Percentiles rank a stretch among this genome's conserved stretches.
Evolutionary conservation across 1,140 invertebrate species (phyloP).

Genomic region (Drosophila quadrilineata): DNA sequence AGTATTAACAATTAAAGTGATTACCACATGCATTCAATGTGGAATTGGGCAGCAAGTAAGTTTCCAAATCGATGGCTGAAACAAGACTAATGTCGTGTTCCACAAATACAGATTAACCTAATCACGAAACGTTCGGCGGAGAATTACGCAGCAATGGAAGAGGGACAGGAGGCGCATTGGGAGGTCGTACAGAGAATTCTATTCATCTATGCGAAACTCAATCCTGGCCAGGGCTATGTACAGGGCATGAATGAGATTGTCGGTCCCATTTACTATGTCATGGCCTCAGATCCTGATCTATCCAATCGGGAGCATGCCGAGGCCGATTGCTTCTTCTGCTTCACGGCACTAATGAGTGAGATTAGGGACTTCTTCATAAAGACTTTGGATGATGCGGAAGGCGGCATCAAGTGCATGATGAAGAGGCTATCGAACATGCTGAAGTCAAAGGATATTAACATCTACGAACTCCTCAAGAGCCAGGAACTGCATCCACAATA

Average conservation of each 20-base stretch:
- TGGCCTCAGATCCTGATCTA: conserved; percentile 94
- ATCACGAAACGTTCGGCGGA: conserved; percentile 86
- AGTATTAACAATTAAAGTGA: conserved; percentile 1
- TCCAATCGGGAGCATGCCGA: conserved; percentile 95
- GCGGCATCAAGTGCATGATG: conserved; percentile 94
- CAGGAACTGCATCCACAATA: conserved; percentile 97
- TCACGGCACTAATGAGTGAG: conserved; percentile 98
- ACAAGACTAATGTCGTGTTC: not conserved
- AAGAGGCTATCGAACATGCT: conserved; percentile 88
- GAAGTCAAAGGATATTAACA: conserved; percentile 88
- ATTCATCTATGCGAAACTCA: conserved; percentile 98
- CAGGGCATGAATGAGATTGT: conserved; percentile 99
- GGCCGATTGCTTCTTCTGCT: conserved; percentile 98
- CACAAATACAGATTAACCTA: conserved; percentile 82
- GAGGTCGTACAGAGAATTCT: conserved; percentile 98
- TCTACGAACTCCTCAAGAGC: conserved; percentile 89
- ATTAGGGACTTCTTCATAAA: conserved; percentile 99
- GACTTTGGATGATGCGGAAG: conserved; percentile 95
- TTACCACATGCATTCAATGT: conserved; percentile 41
- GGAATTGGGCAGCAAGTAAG: conserved; percentile 76
- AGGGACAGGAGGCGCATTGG: conserved; percentile 95
- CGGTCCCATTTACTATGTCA: conserved; percentile 98
- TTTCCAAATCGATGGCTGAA: not conserved
- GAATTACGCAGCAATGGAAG: conserved; percentile 90
- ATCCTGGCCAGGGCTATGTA: conserved; percentile 98